Evolutionary conservation across 2,888 invertebrate genomes (phyloP), one percentile per base, ranked within the genome.

Genomic region (Perithous albicinctus): DNA sequence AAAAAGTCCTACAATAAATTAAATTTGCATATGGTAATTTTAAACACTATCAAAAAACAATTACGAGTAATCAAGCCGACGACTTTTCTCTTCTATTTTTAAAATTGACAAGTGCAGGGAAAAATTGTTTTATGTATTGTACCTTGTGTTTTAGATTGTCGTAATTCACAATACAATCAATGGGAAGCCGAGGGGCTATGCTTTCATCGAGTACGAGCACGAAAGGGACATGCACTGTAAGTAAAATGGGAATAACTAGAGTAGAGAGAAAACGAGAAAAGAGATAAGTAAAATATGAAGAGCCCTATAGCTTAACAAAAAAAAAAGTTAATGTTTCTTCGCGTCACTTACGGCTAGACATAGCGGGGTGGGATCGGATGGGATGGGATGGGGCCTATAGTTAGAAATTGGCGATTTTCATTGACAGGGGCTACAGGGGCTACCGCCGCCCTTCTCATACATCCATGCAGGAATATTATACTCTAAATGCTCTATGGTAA

Each of bases 221-320:
- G 99, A 99, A 93, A 94, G 99, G 84, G 99, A 99, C 94, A 99
- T 99, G 99, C 99, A 99, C 94, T 98, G 99, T 99, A 95, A 97
- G 98, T 98, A 94, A 87, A 78, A 80, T 54, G 69, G 26, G 12
- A 81, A 80, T 43, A 54, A 35, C 15, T 59, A 78, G 76, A 80
- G 35, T 8, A 18, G 61, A 79, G 51, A 43, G n/a, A 43, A 43
- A 32, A 41, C 56, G 46, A 51, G 73, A 67, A 26, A 81, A 82
- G 56, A 51, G 73, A 63, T 18, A 81, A 82, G 48, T 69, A 77
- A 64, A 82, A 85, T 43, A 66, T 78, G 54, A 63, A n/a, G 67
- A 38, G 69, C 51, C 56, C 64, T 18, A 41, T 74, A 81, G 66
- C 61, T 64, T 64, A 48, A n/a, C n/a, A n/a, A n/a, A n/a, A n/a